Conservation (phyloP, 2,888 invertebrate species). For the Boloria euphrosyne region DNA sequence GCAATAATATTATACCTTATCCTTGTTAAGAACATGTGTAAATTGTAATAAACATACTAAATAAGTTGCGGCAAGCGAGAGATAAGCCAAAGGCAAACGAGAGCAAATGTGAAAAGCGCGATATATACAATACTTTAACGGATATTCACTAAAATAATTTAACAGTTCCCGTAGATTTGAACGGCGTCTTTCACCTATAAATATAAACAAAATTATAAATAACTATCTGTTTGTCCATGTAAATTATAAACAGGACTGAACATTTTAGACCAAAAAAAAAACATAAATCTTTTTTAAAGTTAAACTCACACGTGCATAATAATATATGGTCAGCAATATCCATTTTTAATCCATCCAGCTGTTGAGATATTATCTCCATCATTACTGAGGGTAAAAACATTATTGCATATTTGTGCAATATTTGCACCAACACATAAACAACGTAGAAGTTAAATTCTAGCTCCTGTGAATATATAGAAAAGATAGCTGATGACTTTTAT, state of each 20-base stretch:
- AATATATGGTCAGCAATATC: constrained; percentile 28
- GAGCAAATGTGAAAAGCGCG: constrained; percentile 22
- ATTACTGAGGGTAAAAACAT: constrained; percentile 29
- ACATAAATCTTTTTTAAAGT: background rate
- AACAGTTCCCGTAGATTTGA: constrained; percentile 21
- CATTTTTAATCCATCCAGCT: constrained; percentile 20
- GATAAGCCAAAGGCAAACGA: constrained; percentile 25
- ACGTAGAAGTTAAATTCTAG: background rate
- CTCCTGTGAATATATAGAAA: constrained; percentile 5
- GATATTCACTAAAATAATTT: constrained; percentile 23
- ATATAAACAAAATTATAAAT: background rate
- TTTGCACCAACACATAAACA: background rate
- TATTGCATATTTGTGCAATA: constrained; percentile 13
- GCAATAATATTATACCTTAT: no score
- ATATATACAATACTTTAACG: constrained; percentile 26
- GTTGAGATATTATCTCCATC: constrained; percentile 23
- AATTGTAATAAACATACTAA: constrained; percentile 31
- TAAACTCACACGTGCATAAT: constrained; percentile 21
- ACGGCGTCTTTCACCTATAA: constrained; percentile 22
- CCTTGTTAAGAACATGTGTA: constrained; percentile 14
- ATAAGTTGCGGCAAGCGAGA: constrained; percentile 24
- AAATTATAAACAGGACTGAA: background rate
- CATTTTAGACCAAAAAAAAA: background rate
- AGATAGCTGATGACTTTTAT: no score
- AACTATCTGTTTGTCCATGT: background rate